Base-by-base conservation (phyloP, 2,797 vertebrate species). In the Alectoris magna region DNA sequence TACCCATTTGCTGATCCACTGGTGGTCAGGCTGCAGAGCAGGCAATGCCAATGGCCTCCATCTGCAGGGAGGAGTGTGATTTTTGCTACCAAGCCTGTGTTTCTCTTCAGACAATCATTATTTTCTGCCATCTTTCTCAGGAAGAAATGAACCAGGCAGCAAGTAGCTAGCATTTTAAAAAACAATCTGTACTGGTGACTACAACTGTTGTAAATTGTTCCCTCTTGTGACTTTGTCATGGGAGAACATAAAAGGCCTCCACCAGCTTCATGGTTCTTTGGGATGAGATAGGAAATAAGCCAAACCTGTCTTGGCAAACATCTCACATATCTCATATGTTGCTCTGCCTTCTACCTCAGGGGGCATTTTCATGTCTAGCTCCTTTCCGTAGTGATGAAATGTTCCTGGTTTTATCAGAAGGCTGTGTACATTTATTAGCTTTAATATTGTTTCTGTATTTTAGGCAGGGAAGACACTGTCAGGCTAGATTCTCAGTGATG, bases 241-340 rank as follows among this genome's bases (percentile, higher is more conserved):
- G 48, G 41, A 58, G 58, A 91, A 74, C 26, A 84, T 93, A 59
- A 93, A 94, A 94, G 55, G 34, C 38, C 86, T 84, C 34, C 84
- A 68, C 14, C 4, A 31, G 41, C 74, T 79, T 55, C 0, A 0
- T 49, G 38, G 22, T 13, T 81, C 56, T 83, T 84, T 77, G 74
- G 56, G 82, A 75, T 6, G 23, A 85, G 90, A 79, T 59, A 82
- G 72, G 78, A 87, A 58, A 19, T 0, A 15, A 85, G 66, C 58
- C 86, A 69, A 88, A 36, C 19, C 17, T 70, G 51, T 84, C 78
- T 55, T 62, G 74, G 60, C 15, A 12, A 88, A 59, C 73, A 14
- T 83, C 11, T 34, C 31, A 18, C 1, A 2, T 70, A 62, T 38
- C 1, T 0, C 19, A 23, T 43, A 69, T 84, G 44, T 48, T 48